Evolutionary conservation across 2,888 invertebrate species (phyloP), one percentile per base, ranked within the genome.

Genomic region (Ormyrus thymus): DNA sequence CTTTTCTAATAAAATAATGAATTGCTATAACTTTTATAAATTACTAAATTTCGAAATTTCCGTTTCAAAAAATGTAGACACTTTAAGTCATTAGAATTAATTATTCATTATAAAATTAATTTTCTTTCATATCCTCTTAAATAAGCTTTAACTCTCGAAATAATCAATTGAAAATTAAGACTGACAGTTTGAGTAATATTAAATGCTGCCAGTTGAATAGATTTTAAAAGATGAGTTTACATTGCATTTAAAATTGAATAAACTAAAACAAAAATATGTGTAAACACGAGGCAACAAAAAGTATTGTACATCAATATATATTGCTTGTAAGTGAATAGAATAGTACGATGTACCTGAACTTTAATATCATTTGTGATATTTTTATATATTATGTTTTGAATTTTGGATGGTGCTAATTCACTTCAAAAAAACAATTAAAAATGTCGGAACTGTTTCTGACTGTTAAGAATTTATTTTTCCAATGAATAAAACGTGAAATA

Each of bases 291-390:
- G 29, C 29, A 29, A 29, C 29, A 29, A 29, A 29, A 29, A 29
- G 29, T 29, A 29, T 29, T 29, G 29, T 29, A 29, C 29, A 29
- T 29, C 29, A 29, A 29, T 29, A 4, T 3, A 4, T 29, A 29
- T 29, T 29, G 29, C 29, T 29, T 29, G 29, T 29, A 29, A 55
- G 29, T 50, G 45, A 15, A 29, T 11, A 46, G 6, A 56, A 46
- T 45, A 51, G 59, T 29, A 29, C 46, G 61, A 59, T 68, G 75
- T 75, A 53, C 66, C 75, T 75, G 68, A 75, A 61, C 58, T 66
- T 68, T 45, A 61, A 10, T 6, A 61, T 53, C 46, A 46, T 50
- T 68, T 61, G 68, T 75, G 70, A 64, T 76, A 62, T 76, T 76
- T 75, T 56, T 70, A 43, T 70, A 56, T 53, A 7, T 6, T 56